Conservation (phyloP, 2,888 invertebrate species). For the Diabrotica balteata region DNA sequence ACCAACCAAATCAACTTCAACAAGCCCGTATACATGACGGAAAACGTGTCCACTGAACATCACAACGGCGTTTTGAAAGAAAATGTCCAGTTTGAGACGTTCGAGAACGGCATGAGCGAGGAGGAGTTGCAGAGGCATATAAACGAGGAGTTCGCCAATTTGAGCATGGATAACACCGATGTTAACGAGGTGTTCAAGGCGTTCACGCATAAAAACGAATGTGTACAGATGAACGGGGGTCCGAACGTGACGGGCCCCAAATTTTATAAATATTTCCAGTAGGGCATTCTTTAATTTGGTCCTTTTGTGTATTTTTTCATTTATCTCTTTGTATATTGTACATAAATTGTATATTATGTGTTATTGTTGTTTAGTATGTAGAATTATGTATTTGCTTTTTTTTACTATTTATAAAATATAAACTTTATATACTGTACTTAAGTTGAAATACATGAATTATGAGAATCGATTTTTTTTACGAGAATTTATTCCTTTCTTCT, state of each 20-base stretch:
- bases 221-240: slow-evolving; percentile 57
- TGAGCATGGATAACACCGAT: slow-evolving; percentile 49
- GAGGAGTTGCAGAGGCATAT: slow-evolving; percentile 52
- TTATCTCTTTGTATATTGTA: slow-evolving; percentile 39
- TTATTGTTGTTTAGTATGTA: slow-evolving; percentile 43
- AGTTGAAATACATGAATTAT: slow-evolving; percentile 36
- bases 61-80: slow-evolving; percentile 26
- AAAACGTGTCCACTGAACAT: slow-evolving; percentile 34
- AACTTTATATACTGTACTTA: slow-evolving; percentile 42
- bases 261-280: slow-evolving; percentile 68
- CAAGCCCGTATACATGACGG: slow-evolving; percentile 56
- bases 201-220: slow-evolving; percentile 51
- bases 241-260: slow-evolving; percentile 54
- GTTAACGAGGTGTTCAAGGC: slow-evolving; percentile 51
- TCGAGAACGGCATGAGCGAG: slow-evolving; percentile 37
- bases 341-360: slow-evolving; percentile 42
- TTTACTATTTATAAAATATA: slow-evolving; percentile 41
- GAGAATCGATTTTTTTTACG: slow-evolving; percentile 15
- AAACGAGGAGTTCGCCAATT: slow-evolving; percentile 54
- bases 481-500: neutral
- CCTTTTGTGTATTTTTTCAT: slow-evolving; percentile 20
- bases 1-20: slow-evolving; percentile 55
- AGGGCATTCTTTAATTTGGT: slow-evolving; percentile 34
- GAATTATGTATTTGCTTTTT: slow-evolving; percentile 42
- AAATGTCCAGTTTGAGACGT: slow-evolving; percentile 17